Conservation (phyloP, 2,113 vertebrate genomes). For the Tragelaphus strepsiceros region DNA sequence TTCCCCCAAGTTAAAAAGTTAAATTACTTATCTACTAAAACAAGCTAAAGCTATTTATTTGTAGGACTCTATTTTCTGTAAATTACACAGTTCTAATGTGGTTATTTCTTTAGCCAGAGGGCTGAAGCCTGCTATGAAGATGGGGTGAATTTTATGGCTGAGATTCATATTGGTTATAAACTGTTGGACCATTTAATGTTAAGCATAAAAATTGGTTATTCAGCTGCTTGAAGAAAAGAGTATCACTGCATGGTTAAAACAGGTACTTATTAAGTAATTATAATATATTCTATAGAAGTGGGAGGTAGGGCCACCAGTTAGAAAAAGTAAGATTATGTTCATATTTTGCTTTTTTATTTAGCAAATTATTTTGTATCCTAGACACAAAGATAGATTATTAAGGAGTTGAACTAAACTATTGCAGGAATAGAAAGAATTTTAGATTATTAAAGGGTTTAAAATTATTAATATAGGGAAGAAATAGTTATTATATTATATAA, state of each 20-base stretch:
- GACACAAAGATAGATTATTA: not conserved
- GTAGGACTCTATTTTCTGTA: conserved; percentile 13
- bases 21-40: not conserved
- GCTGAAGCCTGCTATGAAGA: not conserved
- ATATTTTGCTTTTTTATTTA: not conserved
- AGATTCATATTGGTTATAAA: conserved; percentile 5
- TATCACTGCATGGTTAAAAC: not conserved
- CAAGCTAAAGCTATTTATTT: not conserved
- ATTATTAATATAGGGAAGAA: not conserved
- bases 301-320: not conserved
- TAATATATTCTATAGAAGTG: not conserved
- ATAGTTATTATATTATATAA: not conserved
- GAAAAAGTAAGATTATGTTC: not conserved
- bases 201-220: not conserved
- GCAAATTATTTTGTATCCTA: conserved; percentile 14
- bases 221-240: conserved; percentile 4
- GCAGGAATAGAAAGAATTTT: not conserved
- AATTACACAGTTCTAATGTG: not conserved
- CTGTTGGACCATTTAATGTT: not conserved
- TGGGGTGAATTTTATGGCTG: conserved; percentile 12
- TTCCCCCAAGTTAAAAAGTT: not conserved
- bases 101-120: not conserved
- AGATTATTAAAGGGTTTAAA: not conserved
- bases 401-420: not conserved
- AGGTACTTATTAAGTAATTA: not conserved